Evolutionary conservation across 2,797 vertebrate species (phyloP).

Genomic region (Champsocephalus gunnari): DNA sequence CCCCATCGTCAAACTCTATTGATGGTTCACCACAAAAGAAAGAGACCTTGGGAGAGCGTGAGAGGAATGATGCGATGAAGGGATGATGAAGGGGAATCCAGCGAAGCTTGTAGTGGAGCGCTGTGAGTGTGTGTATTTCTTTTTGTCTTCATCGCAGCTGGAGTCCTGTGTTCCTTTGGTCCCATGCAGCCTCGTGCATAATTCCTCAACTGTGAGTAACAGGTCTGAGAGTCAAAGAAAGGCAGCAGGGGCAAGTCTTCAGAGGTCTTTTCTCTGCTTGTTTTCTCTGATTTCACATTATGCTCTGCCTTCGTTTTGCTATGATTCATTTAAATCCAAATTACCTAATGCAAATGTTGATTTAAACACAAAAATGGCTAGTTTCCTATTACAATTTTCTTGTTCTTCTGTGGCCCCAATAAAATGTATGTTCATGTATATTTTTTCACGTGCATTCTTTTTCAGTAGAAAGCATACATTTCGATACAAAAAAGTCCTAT

Average conservation of each 20-base stretch:
- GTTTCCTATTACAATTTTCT: background rate
- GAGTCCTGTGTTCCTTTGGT: constrained; percentile 63
- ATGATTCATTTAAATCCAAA: background rate
- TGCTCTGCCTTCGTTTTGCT: background rate
- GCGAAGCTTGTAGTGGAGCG: constrained; percentile 7
- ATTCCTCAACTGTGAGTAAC: constrained; percentile 76
- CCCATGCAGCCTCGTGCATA: constrained; percentile 59
- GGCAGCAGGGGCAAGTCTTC: constrained; percentile 47
- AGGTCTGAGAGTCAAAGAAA: constrained; percentile 61
- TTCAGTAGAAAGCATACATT: constrained; percentile 6
- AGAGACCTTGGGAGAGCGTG: constrained; percentile 43
- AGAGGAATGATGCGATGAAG: constrained; percentile 51
- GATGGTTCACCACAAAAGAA: constrained; percentile 67
- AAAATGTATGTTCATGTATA: constrained; percentile 2
- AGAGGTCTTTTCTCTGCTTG: constrained; percentile 31
- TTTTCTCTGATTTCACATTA: constrained; percentile 26
- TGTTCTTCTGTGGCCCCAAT: constrained; percentile 1
- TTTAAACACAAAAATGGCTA: background rate
- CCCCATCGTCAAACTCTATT: constrained; percentile 24
- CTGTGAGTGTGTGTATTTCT: constrained; percentile 19
- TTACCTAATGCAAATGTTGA: background rate
- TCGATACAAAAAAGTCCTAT: constrained; percentile 18
- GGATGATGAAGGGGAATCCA: constrained; percentile 37
- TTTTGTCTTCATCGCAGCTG: constrained; percentile 61
- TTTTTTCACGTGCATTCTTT: background rate